Percentiles rank a stretch among this genome's conserved stretches.
These are phyloP conservation scores for Carapus acus DNA, from an alignment of 2,797 vertebrate species.

Conservation along the genomic window DNA sequence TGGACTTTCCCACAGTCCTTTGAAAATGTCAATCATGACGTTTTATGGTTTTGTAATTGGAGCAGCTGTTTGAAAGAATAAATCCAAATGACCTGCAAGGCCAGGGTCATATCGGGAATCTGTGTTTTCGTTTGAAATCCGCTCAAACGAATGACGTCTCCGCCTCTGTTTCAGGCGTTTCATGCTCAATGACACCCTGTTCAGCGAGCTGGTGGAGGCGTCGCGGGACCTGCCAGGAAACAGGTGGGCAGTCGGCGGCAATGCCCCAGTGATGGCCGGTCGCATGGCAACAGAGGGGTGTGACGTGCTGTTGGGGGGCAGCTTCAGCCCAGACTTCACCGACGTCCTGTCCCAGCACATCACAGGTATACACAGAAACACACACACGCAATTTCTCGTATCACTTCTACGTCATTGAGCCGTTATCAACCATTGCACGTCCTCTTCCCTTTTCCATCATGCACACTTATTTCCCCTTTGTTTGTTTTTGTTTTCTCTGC, in stretches of 20 bases:
- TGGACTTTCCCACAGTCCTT: too few species aligned
- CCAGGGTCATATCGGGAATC: too few species aligned
- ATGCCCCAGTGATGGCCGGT: constrained; percentile 80
- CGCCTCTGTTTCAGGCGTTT: constrained; percentile 65
- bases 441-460: neutral
- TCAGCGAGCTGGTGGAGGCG: constrained; percentile 74
- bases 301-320: constrained; percentile 79
- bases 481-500: neutral
- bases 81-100: too few species aligned
- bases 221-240: constrained; percentile 77
- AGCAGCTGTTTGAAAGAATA: too few species aligned
- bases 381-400: neutral
- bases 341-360: constrained; percentile 76
- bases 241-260: constrained; percentile 80
- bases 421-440: too few species aligned
- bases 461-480: neutral
- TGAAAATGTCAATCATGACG: too few species aligned
- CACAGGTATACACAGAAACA: constrained; percentile 61
- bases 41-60: too few species aligned
- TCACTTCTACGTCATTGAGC: too few species aligned
- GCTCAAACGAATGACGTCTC: neutral
- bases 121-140: too few species aligned
- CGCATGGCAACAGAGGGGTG: constrained; percentile 80
- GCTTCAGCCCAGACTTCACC: constrained; percentile 74
- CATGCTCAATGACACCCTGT: constrained; percentile 76